Evolutionary conservation across 2,888 invertebrate genomes (phyloP).

Genomic region (Stenotaenia linearis): DNA sequence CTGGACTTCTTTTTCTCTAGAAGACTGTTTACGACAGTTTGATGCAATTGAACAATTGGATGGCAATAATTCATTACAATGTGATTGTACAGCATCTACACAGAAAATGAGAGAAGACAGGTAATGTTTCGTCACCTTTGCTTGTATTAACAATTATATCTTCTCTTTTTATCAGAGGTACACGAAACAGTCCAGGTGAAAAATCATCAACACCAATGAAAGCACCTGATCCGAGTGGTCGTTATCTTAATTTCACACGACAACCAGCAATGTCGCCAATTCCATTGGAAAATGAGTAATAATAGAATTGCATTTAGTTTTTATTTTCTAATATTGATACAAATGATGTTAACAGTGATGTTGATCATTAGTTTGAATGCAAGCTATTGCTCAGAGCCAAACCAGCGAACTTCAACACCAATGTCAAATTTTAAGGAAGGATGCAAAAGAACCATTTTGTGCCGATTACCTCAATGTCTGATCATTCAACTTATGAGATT

Average conservation of each 20-base stretch:
- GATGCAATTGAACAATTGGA: constrained; percentile 7
- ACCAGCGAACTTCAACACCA: not conserved
- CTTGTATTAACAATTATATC: not conserved
- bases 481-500: constrained; percentile 29
- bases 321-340: not conserved
- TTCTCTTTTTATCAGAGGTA: not conserved
- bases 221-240: not conserved
- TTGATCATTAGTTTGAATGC: not conserved
- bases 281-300: not conserved
- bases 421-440: constrained; percentile 20
- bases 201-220: not conserved
- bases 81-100: not conserved
- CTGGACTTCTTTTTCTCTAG: not conserved
- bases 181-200: not conserved
- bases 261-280: not conserved
- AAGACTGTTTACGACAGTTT: not conserved
- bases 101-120: not conserved
- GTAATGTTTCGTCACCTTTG: not conserved
- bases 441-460: constrained; percentile 8
- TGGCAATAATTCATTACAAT: not conserved
- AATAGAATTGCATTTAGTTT: not conserved
- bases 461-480: constrained; percentile 3
- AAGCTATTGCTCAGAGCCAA: not conserved
- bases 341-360: not conserved
- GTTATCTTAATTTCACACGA: not conserved